These are phyloP conservation scores for Zoanthus sansibaricus DNA, from an alignment of 92 coral and sea anemone genomes.

Conservation along the genomic window DNA sequence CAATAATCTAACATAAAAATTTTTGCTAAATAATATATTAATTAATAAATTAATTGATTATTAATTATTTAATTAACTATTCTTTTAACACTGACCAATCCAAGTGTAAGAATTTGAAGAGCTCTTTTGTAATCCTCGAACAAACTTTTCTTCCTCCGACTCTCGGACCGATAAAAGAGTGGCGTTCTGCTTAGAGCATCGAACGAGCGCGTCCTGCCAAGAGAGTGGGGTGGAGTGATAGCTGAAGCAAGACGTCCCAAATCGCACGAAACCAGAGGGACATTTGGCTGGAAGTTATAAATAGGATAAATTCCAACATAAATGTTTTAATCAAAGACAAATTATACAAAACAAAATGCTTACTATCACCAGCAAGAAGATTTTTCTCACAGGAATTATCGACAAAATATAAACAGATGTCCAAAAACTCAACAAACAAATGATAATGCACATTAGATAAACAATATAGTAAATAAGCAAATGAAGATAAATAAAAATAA, in stretches of 20 bases:
- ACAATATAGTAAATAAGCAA: no score
- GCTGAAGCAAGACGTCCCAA: slow-evolving; percentile 83
- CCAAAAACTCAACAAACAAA: no score
- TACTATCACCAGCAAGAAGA: no score
- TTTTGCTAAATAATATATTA: no score
- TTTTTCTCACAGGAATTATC: no score
- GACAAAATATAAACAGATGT: no score
- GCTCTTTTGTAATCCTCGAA: slow-evolving; percentile 69
- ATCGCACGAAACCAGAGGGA: slow-evolving; percentile 74
- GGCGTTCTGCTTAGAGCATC: slow-evolving; percentile 81
- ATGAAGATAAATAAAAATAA: no score
- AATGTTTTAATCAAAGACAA: no score
- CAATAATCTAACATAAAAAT: no score
- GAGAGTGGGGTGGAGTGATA: slow-evolving; percentile 70
- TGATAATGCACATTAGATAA: no score
- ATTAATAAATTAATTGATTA: no score
- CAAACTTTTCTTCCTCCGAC: slow-evolving; percentile 76
- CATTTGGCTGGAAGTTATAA: slow-evolving; percentile 64
- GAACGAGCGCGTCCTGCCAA: slow-evolving; percentile 82
- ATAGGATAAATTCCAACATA: neutral
- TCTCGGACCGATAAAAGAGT: slow-evolving; percentile 78
- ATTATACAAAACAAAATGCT: no score
- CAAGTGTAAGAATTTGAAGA: slow-evolving; percentile 71
- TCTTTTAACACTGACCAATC: slow-evolving; percentile 64
- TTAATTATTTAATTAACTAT: neutral